Base-by-base conservation (phyloP, 2,797 vertebrate genomes). In the Salmo trutta region DNA sequence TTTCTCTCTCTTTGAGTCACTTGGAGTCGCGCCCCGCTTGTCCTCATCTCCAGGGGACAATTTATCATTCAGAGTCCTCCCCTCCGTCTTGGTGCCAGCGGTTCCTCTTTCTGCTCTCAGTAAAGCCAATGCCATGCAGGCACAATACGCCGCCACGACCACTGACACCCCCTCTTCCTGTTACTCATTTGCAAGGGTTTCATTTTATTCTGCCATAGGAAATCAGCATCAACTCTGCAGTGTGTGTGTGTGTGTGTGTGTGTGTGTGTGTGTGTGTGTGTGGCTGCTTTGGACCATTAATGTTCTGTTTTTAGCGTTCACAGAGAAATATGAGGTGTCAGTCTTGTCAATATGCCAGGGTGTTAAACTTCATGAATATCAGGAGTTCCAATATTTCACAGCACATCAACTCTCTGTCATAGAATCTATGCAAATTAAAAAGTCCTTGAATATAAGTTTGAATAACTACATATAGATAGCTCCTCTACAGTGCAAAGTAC, bases 1-100 rank as follows among this genome's bases (percentile, higher is more conserved):
- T 12, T 12, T 47, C 41, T 47, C 10, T 47, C 41, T 12, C 41
- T 47, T 10, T 47, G 41, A 8, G 41, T 8, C 41, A 47, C 8
- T 10, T 73, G 77, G 70, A 74, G 77, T 52, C 24, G 70, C 47
- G 65, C 54, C 21, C 41, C 62, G 7, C 62, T n/a, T 51, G 19
- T 36, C 8, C 51, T 29, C 7, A 16, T 66, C 77, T 75, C 69
- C 64, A 27, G 72, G 31, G 75, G 33, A 66, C 73, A 81, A 88
- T 90, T 81, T 71, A 88, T 90, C 87, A 85, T 84, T 79, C 62
- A n/a, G 64, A 85, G 65, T 81, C 53, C 16, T 54, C 53, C 19
- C 21, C 8, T 54, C 16, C 27, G 16, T 75, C 79, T 75, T 76
- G 80, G 82, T 66, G 75, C 77, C 76, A 72, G 78, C 78, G 64